These are phyloP conservation scores for Gambusia yucatana DNA, from an alignment of 2,797 vertebrate genomes.

Conservation along the genomic window DNA sequence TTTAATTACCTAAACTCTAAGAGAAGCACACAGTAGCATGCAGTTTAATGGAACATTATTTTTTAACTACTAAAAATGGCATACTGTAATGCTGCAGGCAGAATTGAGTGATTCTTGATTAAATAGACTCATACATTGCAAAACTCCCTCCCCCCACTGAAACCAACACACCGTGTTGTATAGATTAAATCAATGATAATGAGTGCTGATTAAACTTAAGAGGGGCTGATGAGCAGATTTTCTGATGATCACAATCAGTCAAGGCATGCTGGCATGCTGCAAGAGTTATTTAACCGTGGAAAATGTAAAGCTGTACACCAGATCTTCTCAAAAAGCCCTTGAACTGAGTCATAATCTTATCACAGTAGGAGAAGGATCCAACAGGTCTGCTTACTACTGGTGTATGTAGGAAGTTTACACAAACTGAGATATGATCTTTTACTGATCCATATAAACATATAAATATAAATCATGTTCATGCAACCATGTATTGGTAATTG, in stretches of 20 bases:
- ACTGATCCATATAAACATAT: neutral
- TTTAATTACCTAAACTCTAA: constrained; percentile 16
- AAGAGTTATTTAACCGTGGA: neutral
- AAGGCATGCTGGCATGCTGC: neutral
- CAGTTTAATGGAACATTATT: neutral
- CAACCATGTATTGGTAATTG: neutral
- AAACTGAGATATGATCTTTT: neutral
- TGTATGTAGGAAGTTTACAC: neutral
- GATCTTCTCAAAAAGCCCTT: neutral
- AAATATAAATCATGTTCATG: neutral
- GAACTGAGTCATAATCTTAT: neutral
- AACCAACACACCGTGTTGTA: neutral
- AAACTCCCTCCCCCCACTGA: neutral
- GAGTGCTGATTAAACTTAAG: constrained; percentile 8
- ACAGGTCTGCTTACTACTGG: neutral
- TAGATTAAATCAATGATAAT: constrained; percentile 13
- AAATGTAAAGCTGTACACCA: neutral
- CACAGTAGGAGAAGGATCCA: neutral
- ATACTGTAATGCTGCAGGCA: neutral
- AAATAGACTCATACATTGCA: neutral
- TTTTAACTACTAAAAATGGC: neutral
- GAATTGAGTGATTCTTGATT: neutral
- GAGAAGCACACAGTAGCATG: neutral
- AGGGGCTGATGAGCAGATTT: constrained; percentile 9
- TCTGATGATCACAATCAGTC: constrained; percentile 17